phyloP scores from a whole-genome alignment of 2,888 invertebrate species.

The Rhabditoides inermis region DNA sequence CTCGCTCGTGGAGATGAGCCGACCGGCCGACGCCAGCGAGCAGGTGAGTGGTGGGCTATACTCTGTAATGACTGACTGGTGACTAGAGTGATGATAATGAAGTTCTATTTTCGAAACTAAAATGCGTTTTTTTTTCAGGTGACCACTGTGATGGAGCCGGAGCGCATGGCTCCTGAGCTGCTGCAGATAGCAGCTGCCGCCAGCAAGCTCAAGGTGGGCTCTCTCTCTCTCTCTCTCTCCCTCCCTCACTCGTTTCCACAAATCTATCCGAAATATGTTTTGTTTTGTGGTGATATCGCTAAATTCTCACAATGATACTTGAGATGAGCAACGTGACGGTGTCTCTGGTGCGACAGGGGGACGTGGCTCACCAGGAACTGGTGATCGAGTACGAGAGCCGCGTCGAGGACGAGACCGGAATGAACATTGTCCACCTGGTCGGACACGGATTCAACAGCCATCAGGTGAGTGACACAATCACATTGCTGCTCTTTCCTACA shows the following conservation, averaged over 20 bases:
- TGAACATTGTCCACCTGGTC: slow-evolving; percentile 5
- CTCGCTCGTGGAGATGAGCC: slow-evolving; percentile 1
- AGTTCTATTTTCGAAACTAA: too few species aligned
- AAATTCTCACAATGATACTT: too few species aligned
- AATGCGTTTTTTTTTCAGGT: slow-evolving; percentile 12
- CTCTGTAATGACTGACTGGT: too few species aligned
- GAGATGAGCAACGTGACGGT: slow-evolving; percentile 41
- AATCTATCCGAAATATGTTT: too few species aligned
- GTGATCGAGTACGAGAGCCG: slow-evolving; percentile 37
- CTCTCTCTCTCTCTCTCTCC: too few species aligned
- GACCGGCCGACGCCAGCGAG: slow-evolving; percentile 4
- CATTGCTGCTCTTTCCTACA: too few species aligned
- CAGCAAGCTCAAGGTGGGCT: slow-evolving; percentile 28
- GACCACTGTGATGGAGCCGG: slow-evolving; percentile 29
- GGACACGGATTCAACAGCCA: slow-evolving; percentile 4
- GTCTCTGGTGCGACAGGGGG: slow-evolving; percentile 27
- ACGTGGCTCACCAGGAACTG: slow-evolving; percentile 31
- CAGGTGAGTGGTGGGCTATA: too few species aligned
- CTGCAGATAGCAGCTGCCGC: slow-evolving; percentile 34
- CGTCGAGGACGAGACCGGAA: slow-evolving; percentile 15
- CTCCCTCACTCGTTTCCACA: too few species aligned
- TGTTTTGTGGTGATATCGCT: too few species aligned
- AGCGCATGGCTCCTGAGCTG: slow-evolving; percentile 30
- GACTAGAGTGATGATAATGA: too few species aligned
- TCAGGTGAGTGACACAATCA: too few species aligned